Evolutionary conservation across 1,140 invertebrate genomes (phyloP).

Genomic region (Zaprionus capensis): DNA sequence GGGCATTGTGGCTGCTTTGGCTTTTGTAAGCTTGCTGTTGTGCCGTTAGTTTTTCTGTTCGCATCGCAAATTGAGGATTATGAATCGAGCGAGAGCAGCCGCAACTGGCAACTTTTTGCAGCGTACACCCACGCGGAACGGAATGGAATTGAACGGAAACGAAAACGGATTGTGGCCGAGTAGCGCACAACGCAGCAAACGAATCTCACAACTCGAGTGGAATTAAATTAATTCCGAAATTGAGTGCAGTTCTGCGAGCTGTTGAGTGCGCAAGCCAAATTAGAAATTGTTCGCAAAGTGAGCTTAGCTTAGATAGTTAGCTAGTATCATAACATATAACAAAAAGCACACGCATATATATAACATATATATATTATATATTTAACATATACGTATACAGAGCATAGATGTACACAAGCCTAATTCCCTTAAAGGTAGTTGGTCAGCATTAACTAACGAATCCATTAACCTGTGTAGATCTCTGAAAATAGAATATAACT

Average conservation of each 20-base stretch:
- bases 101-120: neutral
- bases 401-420: too few relatives aligned
- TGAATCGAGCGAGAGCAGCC: slow-evolving; percentile 4
- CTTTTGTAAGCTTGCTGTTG: slow-evolving; percentile 2
- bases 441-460: too few relatives aligned
- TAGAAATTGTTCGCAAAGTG: neutral
- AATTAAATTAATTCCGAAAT: slow-evolving; percentile 6
- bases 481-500: too few relatives aligned
- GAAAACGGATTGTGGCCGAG: neutral
- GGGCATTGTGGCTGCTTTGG: slow-evolving; percentile 7
- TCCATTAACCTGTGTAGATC: too few relatives aligned
- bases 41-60: slow-evolving; percentile 6
- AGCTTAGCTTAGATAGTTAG: neutral
- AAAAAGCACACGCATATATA: too few relatives aligned
- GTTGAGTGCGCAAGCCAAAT: neutral
- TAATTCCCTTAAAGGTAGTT: too few relatives aligned
- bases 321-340: neutral
- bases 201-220: neutral
- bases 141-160: neutral
- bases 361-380: too few relatives aligned
- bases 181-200: neutral
- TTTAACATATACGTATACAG: too few relatives aligned
- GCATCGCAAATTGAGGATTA: slow-evolving; percentile 2
- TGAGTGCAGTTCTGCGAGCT: neutral
- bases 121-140: neutral